phyloP scores from a whole-genome alignment of 2,797 vertebrate species.

The Gouania willdenowi region DNA sequence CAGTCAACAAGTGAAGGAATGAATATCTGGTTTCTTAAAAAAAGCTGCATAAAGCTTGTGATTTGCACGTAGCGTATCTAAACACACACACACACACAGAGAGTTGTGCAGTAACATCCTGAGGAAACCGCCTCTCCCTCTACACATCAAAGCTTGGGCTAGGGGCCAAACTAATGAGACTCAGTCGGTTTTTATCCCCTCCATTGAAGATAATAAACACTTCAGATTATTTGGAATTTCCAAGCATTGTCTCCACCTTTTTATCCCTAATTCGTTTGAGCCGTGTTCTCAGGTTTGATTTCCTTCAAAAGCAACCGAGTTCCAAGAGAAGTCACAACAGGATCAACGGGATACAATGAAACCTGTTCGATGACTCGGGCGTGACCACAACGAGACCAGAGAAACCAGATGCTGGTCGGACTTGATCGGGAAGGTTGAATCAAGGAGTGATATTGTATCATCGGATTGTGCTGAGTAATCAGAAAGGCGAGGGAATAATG shows the following conservation, averaged over 20 bases:
- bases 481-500: no score
- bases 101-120: constrained; percentile 42
- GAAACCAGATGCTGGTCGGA: constrained; percentile 21
- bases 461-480: no score
- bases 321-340: no score
- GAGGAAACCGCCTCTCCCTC: constrained; percentile 55
- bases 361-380: no score
- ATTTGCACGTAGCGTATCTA: constrained; percentile 5
- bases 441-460: constrained; percentile 20
- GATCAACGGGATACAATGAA: no score
- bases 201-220: no score
- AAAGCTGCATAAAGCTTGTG: constrained; percentile 3
- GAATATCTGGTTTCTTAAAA: neutral
- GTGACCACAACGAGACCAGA: no score
- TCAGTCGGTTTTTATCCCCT: neutral
- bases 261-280: no score
- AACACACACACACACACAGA: constrained; percentile 28
- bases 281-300: no score
- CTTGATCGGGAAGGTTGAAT: constrained; percentile 14
- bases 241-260: neutral
- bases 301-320: no score
- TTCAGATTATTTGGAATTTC: no score
- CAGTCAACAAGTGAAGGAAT: constrained; percentile 11
- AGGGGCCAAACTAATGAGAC: constrained; percentile 7
- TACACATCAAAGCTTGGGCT: constrained; percentile 38